These are phyloP conservation scores for Nephila pilipes DNA, from an alignment of 1,140 invertebrate genomes.

Conservation along the genomic window DNA sequence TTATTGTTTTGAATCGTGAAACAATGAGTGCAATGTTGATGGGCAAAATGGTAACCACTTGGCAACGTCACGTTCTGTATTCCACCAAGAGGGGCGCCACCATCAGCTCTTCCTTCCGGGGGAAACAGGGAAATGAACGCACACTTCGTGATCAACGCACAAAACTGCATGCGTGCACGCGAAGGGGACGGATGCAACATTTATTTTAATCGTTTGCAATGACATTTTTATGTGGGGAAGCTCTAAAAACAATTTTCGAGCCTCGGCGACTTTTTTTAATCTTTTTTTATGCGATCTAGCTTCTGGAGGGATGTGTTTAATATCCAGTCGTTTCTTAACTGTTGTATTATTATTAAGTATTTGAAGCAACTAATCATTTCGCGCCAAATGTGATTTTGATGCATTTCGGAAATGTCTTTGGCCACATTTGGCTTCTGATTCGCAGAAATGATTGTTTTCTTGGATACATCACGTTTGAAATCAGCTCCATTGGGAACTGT, in stretches of 20 bases:
- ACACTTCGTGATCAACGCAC: slow-evolving; percentile 24
- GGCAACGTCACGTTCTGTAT: slow-evolving; percentile 7
- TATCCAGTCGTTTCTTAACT: not conserved
- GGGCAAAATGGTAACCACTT: not conserved
- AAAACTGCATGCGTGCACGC: slow-evolving; percentile 19
- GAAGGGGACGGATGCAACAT: slow-evolving; percentile 12
- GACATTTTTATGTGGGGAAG: slow-evolving; percentile 39
- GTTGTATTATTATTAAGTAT: not conserved
- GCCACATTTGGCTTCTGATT: slow-evolving; percentile 30
- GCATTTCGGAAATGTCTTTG: slow-evolving; percentile 38
- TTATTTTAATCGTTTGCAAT: slow-evolving; percentile 39
- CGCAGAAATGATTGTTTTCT: not conserved
- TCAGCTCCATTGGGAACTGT: not conserved
- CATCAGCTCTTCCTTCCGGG: slow-evolving; percentile 1
- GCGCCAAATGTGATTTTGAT: slow-evolving; percentile 44
- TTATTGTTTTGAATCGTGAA: slow-evolving; percentile 42
- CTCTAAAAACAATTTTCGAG: slow-evolving; percentile 16
- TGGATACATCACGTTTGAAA: not conserved
- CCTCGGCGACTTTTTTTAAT: not conserved
- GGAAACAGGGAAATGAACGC: slow-evolving; percentile 54
- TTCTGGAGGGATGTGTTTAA: not conserved
- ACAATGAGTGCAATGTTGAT: slow-evolving; percentile 52
- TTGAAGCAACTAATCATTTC: not conserved
- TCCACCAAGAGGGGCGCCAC: not conserved
- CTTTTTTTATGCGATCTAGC: not conserved